A percentile compares a stretch with the other conserved stretches of the same genome.
Evolutionary conservation across 2,797 vertebrate genomes (phyloP).

Genomic region (Anguilla marmorata): DNA sequence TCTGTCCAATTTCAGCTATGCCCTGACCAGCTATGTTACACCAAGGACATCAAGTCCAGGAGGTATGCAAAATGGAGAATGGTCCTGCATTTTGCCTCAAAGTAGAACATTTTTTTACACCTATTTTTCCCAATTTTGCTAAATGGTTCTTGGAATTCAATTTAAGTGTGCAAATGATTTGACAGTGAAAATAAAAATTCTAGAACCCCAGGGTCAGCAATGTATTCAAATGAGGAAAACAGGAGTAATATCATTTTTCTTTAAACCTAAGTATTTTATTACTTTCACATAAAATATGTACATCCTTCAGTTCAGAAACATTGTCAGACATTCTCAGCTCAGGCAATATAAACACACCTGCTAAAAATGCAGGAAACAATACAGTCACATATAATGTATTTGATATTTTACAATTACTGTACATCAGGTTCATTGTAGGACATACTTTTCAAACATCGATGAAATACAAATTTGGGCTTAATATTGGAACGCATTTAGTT

Average conservation of each 20-base stretch:
- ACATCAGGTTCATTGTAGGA: conserved; percentile 48
- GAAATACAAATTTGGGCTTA: not conserved
- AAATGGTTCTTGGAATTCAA: conserved; percentile 13
- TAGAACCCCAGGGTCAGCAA: not conserved
- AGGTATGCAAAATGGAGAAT: not conserved
- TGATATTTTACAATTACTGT: conserved; percentile 59
- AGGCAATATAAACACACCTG: not conserved
- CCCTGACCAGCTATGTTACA: not conserved
- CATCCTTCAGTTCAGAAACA: conserved; percentile 36
- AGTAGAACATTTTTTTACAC: not conserved
- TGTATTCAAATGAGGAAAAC: not conserved
- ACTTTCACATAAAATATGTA: conserved; percentile 25
- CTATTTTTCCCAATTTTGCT: not conserved
- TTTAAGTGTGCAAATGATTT: not conserved
- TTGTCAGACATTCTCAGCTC: not conserved
- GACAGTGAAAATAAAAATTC: conserved; percentile 6
- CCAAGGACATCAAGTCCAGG: not conserved
- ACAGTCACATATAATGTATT: conserved; percentile 51
- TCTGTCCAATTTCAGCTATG: not conserved
- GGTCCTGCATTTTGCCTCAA: not conserved
- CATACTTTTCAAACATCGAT: conserved; percentile 23
- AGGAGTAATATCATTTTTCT: not conserved
- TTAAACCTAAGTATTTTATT: conserved; percentile 56
- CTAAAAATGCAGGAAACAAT: conserved; percentile 40
- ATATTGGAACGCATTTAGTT: not conserved